Conservation (phyloP, 2,888 invertebrate species). For the Cephus runcator region DNA sequence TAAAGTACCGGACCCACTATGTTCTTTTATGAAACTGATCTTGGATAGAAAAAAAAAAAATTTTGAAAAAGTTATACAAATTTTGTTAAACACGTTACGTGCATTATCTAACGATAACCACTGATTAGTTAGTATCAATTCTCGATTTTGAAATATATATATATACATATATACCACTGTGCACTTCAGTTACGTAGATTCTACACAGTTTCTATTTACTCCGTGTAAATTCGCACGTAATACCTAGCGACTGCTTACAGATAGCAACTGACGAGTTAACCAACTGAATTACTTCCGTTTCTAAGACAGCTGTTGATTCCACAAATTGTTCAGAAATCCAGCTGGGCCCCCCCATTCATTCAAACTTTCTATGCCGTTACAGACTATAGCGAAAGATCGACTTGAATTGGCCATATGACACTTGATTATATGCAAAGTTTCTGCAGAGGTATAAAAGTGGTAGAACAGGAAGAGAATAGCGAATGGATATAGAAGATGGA, state of each 20-base stretch:
- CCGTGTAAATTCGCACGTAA: conserved; percentile 51
- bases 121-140: too few relatives aligned
- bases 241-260: not conserved
- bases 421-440: not conserved
- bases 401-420: not conserved
- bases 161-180: not conserved
- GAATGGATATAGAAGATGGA: not conserved
- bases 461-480: not conserved
- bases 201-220: conserved; percentile 41
- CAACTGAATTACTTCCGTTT: not conserved
- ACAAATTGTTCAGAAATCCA: not conserved
- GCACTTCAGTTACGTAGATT: conserved; percentile 48
- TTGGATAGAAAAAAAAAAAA: too few relatives aligned
- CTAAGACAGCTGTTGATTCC: not conserved
- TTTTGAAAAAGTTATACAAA: too few relatives aligned
- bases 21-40: not conserved
- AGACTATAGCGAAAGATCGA: not conserved
- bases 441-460: not conserved
- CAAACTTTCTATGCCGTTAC: not conserved
- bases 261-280: not conserved
- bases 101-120: too few relatives aligned
- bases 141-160: not conserved
- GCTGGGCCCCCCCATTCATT: not conserved
- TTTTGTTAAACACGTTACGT: too few relatives aligned
- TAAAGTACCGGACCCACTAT: not conserved